Conservation (phyloP, 30 jellyfish, hydroid and myxozoan genomes). For the Pseudorhiza aurosa region DNA sequence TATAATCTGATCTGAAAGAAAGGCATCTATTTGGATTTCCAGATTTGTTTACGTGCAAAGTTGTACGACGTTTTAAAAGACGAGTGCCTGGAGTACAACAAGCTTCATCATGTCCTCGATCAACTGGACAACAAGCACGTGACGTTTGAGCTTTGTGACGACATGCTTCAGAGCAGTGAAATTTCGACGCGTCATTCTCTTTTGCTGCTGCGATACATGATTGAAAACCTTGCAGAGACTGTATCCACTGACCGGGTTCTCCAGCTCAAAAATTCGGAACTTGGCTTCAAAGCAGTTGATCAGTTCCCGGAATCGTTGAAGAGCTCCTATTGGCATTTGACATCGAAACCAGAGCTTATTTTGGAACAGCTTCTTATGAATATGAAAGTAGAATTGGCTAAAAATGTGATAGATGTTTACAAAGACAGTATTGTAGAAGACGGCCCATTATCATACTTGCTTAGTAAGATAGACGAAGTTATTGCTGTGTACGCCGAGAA, state of each 20-base stretch:
- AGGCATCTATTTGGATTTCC: no score
- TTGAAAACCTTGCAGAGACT: slow-evolving; percentile 42
- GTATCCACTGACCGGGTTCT: slow-evolving; percentile 24
- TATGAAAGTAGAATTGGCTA: slow-evolving; percentile 80
- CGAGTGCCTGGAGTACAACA: slow-evolving; percentile 23
- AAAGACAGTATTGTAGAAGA: slow-evolving; percentile 15
- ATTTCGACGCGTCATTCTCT: slow-evolving; percentile 37
- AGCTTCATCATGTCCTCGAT: slow-evolving; percentile 42
- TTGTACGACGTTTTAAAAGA: slow-evolving; percentile 57
- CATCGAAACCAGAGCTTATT: slow-evolving; percentile 64
- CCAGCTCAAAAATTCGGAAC: slow-evolving; percentile 1
- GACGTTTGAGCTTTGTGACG: slow-evolving; percentile 61
- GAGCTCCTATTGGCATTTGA: slow-evolving; percentile 53
- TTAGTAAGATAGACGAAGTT: slow-evolving; percentile 59
- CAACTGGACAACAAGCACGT: slow-evolving; percentile 38
- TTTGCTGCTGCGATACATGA: slow-evolving; percentile 50
- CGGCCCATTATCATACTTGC: slow-evolving; percentile 24
- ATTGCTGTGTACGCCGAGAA: slow-evolving; percentile 76
- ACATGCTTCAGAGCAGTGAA: slow-evolving; percentile 48
- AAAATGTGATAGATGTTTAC: slow-evolving; percentile 33
- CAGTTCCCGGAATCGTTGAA: slow-evolving; percentile 49
- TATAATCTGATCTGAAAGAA: no score
- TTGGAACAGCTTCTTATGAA: slow-evolving; percentile 92
- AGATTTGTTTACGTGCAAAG: slow-evolving; percentile 73
- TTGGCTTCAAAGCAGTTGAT: slow-evolving; percentile 69